Conservation (phyloP, 2,888 invertebrate species). For the Noctua janthina region DNA sequence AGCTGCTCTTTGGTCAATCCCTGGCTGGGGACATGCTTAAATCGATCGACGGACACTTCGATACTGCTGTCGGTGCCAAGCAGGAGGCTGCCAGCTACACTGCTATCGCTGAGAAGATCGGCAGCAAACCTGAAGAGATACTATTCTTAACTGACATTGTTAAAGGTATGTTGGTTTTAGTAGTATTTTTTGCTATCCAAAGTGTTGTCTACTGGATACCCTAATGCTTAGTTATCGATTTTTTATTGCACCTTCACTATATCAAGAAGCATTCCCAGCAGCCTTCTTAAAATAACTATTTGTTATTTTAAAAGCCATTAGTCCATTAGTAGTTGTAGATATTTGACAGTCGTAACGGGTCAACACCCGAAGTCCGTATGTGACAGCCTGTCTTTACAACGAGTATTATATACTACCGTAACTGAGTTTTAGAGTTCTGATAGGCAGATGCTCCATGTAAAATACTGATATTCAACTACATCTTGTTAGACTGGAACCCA, state of each 20-base stretch:
- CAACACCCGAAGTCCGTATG: not conserved
- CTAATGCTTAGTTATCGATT: not conserved
- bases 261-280: not conserved
- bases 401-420: not conserved
- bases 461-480: not conserved
- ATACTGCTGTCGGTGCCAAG: conserved; percentile 96
- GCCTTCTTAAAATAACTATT: not conserved
- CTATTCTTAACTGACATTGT: conserved; percentile 96
- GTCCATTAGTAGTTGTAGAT: not conserved
- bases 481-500: not conserved
- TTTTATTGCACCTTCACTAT: not conserved
- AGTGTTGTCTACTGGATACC: not conserved
- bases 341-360: not conserved
- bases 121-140: conserved; percentile 92
- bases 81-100: conserved; percentile 94
- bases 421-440: not conserved
- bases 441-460: not conserved
- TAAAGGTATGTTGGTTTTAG: conserved; percentile 91
- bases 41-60: conserved; percentile 95
- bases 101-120: conserved; percentile 93
- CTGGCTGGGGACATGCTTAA: conserved; percentile 94
- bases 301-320: not conserved
- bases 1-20: conserved; percentile 95
- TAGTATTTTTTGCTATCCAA: not conserved
- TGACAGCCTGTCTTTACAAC: not conserved